phyloP scores from a whole-genome alignment of 92 coral and sea anemone genomes.

The Porites cylindrica region DNA sequence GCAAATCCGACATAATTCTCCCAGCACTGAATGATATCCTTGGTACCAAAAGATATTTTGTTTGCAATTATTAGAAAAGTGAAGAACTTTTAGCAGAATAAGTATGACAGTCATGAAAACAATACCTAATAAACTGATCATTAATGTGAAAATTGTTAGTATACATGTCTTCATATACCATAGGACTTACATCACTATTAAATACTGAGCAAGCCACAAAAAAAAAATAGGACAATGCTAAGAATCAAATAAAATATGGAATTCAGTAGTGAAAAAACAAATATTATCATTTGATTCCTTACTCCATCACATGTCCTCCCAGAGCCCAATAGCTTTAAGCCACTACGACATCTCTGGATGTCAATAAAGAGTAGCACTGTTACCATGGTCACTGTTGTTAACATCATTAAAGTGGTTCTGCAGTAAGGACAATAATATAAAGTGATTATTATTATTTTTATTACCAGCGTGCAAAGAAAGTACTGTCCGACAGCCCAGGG shows the following conservation, averaged over 20 bases:
- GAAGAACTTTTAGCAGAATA: too few relatives aligned
- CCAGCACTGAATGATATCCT: slow-evolving; percentile 81
- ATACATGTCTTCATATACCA: too few relatives aligned
- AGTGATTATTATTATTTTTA: too few relatives aligned
- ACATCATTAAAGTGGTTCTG: slow-evolving; percentile 90
- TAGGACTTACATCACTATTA: too few relatives aligned
- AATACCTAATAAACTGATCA: too few relatives aligned
- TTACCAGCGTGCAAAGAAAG: too few relatives aligned
- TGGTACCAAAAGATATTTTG: background rate
- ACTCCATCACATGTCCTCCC: slow-evolving; percentile 59
- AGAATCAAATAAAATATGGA: too few relatives aligned
- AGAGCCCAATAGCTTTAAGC: background rate
- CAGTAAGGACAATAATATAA: background rate
- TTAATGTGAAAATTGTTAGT: too few relatives aligned
- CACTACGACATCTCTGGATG: slow-evolving; percentile 75
- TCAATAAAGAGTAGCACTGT: slow-evolving; percentile 86
- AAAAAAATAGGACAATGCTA: too few relatives aligned
- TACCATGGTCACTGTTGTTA: slow-evolving; percentile 78
- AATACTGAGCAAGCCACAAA: too few relatives aligned
- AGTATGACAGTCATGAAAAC: too few relatives aligned
- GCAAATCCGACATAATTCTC: slow-evolving; percentile 92
- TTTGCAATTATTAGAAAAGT: background rate
- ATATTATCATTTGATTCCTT: slow-evolving; percentile 6
- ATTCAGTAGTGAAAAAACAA: background rate
- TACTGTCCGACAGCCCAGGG: too few relatives aligned